Evolutionary conservation across 2,797 vertebrate genomes (phyloP).

Genomic region (Notolepis coatsorum): DNA sequence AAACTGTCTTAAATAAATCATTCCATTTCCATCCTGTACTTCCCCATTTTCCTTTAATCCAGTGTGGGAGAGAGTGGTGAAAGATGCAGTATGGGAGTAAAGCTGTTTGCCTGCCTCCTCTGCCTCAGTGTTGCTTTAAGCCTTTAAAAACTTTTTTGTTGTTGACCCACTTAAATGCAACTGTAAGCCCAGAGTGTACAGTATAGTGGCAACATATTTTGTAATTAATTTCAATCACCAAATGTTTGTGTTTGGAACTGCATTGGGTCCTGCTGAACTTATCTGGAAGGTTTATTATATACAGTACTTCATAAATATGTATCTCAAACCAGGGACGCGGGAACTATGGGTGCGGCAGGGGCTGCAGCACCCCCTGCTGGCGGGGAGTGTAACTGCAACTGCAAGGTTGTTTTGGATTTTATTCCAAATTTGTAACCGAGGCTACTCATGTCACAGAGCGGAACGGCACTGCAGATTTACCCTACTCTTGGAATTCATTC

Average conservation of each 20-base stretch:
- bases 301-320: no score
- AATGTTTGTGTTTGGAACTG: slow-evolving; percentile 33
- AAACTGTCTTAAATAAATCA: slow-evolving; percentile 82
- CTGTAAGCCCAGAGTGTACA: slow-evolving; percentile 69
- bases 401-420: no score
- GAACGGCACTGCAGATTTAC: no score
- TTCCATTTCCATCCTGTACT: slow-evolving; percentile 73
- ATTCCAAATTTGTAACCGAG: no score
- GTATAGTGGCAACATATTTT: slow-evolving; percentile 27
- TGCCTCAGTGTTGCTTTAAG: slow-evolving; percentile 75
- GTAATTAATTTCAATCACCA: slow-evolving; percentile 30
- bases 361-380: background rate
- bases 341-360: background rate
- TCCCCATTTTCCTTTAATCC: slow-evolving; percentile 76
- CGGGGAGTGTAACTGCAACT: slow-evolving; percentile 3
- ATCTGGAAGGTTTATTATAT: slow-evolving; percentile 8
- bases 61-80: slow-evolving; percentile 75
- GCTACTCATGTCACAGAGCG: no score
- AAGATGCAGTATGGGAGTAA: slow-evolving; percentile 76
- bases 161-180: slow-evolving; percentile 79
- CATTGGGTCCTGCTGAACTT: background rate
- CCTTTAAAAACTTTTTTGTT: slow-evolving; percentile 69
- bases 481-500: no score
- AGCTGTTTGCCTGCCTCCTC: slow-evolving; percentile 76
- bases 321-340: slow-evolving; percentile 5